Conservation (phyloP, 1,140 invertebrate genomes). For the Littorina saxatilis region DNA sequence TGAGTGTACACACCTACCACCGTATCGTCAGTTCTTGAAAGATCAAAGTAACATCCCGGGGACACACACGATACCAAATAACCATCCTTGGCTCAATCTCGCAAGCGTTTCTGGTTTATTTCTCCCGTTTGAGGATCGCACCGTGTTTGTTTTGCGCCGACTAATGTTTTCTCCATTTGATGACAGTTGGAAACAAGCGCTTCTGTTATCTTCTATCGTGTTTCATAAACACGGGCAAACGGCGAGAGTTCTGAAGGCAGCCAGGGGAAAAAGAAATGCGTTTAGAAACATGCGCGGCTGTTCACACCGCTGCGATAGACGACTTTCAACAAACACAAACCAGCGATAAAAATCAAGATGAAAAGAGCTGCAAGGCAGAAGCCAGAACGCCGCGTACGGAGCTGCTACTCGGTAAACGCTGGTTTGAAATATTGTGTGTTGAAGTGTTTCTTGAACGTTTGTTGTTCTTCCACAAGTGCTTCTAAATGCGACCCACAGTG, state of each 20-base stretch:
- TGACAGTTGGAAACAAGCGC: constrained; percentile 23
- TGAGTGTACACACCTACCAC: no score
- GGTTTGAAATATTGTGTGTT: no score
- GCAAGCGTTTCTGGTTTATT: not conserved
- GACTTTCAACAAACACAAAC: constrained; percentile 12
- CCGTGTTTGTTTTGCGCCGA: constrained; percentile 25
- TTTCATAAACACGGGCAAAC: constrained; percentile 15
- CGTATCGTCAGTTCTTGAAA: constrained; percentile 8
- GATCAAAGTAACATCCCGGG: not conserved
- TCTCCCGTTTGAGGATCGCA: not conserved
- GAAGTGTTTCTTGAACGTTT: no score
- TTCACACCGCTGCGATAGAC: constrained; percentile 3
- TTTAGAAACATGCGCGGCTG: not conserved
- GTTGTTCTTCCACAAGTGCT: no score
- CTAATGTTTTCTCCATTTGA: constrained; percentile 21
- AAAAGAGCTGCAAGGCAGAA: not conserved
- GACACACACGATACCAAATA: not conserved
- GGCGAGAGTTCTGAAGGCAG: not conserved
- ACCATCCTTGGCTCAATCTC: not conserved
- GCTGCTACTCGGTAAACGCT: no score
- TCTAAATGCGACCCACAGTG: no score
- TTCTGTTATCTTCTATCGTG: constrained; percentile 10
- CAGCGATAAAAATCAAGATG: not conserved
- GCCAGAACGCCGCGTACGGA: not conserved
- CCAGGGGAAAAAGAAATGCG: not conserved